Base-by-base conservation (phyloP, 2,888 invertebrate species). In the Luperina nickerlii region DNA sequence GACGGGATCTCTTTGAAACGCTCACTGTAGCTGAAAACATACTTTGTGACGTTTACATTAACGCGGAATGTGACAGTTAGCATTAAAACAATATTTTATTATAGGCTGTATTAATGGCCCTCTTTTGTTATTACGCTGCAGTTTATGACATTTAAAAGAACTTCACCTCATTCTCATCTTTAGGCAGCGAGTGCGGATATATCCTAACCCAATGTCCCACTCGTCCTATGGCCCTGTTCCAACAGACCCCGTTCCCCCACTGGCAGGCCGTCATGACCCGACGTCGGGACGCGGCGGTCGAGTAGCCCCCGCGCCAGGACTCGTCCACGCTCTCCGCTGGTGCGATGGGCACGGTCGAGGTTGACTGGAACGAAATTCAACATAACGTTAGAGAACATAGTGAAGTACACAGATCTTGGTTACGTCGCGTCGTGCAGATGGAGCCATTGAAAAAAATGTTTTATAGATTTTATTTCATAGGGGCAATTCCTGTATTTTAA, bases 171-270 rank as follows among this genome's bases (percentile, higher is more conserved):
- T 96, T 81, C 27, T 82, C 94, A 45, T 95, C 94, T 20, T 90
- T 90, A 1, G 96, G 94, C 75, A 96, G 85, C 0, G 92, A 91
- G 81, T 96, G 96, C 0, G 98, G 98, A 94, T 98, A 98, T 80
- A 98, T 97, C 85, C 98, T 96, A 67, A 98, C 97, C 98, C 98
- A 98, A 65, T 98, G 98, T 0, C 98, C 98, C 82, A 98, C 98
- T 27, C 96, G 95, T 1, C 97, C 95, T 11, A 97, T 97, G 0
- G 98, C 97, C 63, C 96, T 95, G 87, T 97, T 97, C 98, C 98
- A 98, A 86, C 98, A 97, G 78, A 97, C 97, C 4, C 98, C 98
- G 88, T 98, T 98, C 62, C 98, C 98, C 98, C 98, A 98, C 13
- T 96, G 89, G 86, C 96, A 95, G 0, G 96, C 94, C 65, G 90